Evolutionary conservation across 2,888 invertebrate species (phyloP).

Genomic region (Acronicta psi): DNA sequence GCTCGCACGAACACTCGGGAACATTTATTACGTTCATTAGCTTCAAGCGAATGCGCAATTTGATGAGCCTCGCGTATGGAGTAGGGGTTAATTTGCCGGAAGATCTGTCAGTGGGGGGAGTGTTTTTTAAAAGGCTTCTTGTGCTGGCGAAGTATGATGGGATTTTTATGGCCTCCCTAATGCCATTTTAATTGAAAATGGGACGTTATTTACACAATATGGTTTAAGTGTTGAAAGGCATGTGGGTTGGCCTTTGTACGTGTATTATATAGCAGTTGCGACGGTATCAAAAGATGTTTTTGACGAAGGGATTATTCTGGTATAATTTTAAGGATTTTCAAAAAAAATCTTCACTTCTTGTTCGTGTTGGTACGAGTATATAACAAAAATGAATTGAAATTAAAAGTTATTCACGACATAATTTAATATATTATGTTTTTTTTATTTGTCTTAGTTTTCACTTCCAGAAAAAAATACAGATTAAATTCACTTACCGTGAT

Average conservation of each 20-base stretch:
- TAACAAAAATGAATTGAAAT: too few relatives aligned
- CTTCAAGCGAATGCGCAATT: constrained; percentile 68
- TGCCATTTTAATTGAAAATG: constrained; percentile 45
- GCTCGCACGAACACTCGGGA: constrained; percentile 62
- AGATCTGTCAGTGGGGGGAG: constrained; percentile 50
- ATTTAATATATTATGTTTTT: too few relatives aligned
- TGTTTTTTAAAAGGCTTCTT: constrained; percentile 53
- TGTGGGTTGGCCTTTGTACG: constrained; percentile 13
- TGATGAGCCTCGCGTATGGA: constrained; percentile 58
- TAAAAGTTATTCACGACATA: too few relatives aligned
- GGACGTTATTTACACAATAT: constrained; percentile 24
- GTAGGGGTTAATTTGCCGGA: constrained; percentile 52
- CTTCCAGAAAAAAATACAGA: too few relatives aligned
- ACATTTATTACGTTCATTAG: constrained; percentile 76
- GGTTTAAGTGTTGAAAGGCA: constrained; percentile 15
- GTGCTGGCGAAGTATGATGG: constrained; percentile 27
- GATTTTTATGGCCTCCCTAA: constrained; percentile 38
- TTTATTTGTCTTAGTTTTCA: too few relatives aligned
- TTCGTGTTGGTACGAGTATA: neutral
- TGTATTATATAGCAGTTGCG: neutral
- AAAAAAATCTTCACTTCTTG: neutral
- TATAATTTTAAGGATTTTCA: constrained; percentile 12
- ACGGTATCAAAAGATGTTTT: constrained; percentile 16
- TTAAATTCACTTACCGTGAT: too few relatives aligned
- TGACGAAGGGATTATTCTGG: constrained; percentile 3